These are phyloP conservation scores for Asobara japonica DNA, from an alignment of 1,140 invertebrate genomes.

Conservation along the genomic window DNA sequence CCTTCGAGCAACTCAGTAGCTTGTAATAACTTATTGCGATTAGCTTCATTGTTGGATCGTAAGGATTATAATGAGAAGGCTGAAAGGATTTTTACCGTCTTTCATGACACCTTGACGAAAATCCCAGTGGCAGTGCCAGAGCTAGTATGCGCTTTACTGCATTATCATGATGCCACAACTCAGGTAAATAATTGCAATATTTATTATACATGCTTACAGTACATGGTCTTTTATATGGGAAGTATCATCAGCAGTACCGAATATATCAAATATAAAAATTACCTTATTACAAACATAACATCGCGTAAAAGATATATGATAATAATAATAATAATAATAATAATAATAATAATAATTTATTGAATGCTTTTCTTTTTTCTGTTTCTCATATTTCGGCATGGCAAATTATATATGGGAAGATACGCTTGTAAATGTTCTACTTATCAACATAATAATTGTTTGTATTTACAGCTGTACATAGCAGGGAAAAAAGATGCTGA, in stretches of 20 bases:
- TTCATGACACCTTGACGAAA: slow-evolving; percentile 69
- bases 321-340: too few relatives aligned
- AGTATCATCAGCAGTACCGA: background rate
- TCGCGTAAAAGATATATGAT: too few relatives aligned
- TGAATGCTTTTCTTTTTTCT: too few relatives aligned
- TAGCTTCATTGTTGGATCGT: slow-evolving; percentile 75
- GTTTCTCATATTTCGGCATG: too few relatives aligned
- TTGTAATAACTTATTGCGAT: slow-evolving; percentile 81
- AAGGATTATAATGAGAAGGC: slow-evolving; percentile 71
- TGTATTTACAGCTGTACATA: slow-evolving; percentile 72
- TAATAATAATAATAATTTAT: too few relatives aligned
- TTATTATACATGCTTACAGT: background rate
- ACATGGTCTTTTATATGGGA: background rate
- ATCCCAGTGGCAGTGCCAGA: slow-evolving; percentile 79
- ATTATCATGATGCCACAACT: slow-evolving; percentile 73
- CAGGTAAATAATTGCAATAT: slow-evolving; percentile 65
- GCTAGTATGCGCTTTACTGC: slow-evolving; percentile 80
- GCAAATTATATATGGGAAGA: too few relatives aligned
- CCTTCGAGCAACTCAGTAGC: slow-evolving; percentile 92
- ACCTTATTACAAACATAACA: too few relatives aligned
- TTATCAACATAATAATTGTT: too few relatives aligned
- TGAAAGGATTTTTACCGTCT: slow-evolving; percentile 72
- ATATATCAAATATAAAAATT: too few relatives aligned
- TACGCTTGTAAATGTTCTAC: too few relatives aligned
- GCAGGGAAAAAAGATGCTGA: slow-evolving; percentile 73